Evolutionary conservation across 2,113 vertebrate species (phyloP), one percentile per base, ranked within the genome.

Genomic region (Chelonoidis abingdonii): DNA sequence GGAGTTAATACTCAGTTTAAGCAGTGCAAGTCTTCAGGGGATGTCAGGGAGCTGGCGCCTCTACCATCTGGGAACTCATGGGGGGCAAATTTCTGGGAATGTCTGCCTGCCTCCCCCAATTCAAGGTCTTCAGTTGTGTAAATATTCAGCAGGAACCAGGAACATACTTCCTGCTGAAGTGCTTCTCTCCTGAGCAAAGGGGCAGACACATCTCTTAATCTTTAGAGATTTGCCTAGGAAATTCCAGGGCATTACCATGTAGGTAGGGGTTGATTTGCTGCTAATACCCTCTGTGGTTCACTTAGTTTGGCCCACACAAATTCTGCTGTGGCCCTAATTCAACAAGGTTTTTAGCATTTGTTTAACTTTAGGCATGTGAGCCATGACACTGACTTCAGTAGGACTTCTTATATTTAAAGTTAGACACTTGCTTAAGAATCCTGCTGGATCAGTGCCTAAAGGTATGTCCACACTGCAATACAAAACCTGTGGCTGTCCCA

Each of bases 1-100:
- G 82, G 44, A 87, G 53, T 50, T 84, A 81, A 78, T 82, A 88
- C 4, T 85, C 38, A 44, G 85, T 94, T 96, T 87, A 41, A 94
- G 84, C 84, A 29, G 2, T 80, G 54, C 88, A 62, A 2, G 0
- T 0, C 38, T 59, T 12, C 69, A 69, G 44, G 4, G 5, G 11
- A 44, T 76, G 38, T 41, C 38, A 72, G n/a, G 19, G 41, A 52
- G 52, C 25, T 31, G 25, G 29, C 0, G 17, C 0, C 41, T 86
- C 53, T 29, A 14, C 14, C 13, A 0, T 0, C 27, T 82, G 72
- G 44, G 50, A 7, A 49, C 85, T 88, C 49, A 24, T 53, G 3
- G 47, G 10, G 25, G 31, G 13, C 6, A 13, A 21, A 62, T 86
- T 86, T 27, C 54, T 84, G 53, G 53, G 65, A 38, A 5, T 9